A percentile compares a stretch with the other conserved stretches of the same genome.
Evolutionary conservation across 1,140 invertebrate genomes (phyloP).

Genomic region (Anoplophora glabripennis): DNA sequence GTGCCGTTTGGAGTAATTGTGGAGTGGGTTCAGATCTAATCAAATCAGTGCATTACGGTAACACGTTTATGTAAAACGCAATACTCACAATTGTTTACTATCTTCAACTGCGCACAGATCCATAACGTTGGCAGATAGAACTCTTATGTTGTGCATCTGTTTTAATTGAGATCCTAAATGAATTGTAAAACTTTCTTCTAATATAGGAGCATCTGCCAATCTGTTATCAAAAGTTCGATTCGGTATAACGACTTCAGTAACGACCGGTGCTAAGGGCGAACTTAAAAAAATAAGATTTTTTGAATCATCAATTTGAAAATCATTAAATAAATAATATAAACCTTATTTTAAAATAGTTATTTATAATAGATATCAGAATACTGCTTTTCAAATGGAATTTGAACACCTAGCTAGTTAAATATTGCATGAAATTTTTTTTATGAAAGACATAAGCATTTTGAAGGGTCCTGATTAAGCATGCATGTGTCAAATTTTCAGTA

Average conservation of each 20-base stretch:
- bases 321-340: too few relatives aligned
- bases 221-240: slow-evolving; percentile 14
- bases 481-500: too few relatives aligned
- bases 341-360: too few relatives aligned
- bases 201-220: slow-evolving; percentile 44
- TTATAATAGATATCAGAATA: too few relatives aligned
- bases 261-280: slow-evolving; percentile 41
- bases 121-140: slow-evolving; percentile 81
- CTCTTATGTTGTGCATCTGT: slow-evolving; percentile 95
- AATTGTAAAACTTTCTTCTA: slow-evolving; percentile 97
- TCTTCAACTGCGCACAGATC: slow-evolving; percentile 75
- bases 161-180: slow-evolving; percentile 97
- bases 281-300: slow-evolving; percentile 23
- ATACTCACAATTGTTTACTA: slow-evolving; percentile 53
- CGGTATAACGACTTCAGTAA: slow-evolving; percentile 19
- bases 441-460: too few relatives aligned
- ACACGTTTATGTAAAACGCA: slow-evolving; percentile 7
- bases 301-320: too few relatives aligned
- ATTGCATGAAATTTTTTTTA: too few relatives aligned
- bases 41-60: slow-evolving; percentile 22
- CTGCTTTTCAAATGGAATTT: too few relatives aligned
- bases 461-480: too few relatives aligned
- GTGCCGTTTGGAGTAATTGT: slow-evolving; percentile 85
- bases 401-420: too few relatives aligned
- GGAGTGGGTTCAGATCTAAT: slow-evolving; percentile 61